Conservation (phyloP, 2,113 vertebrate genomes). For the Ammodramus savannarum region DNA sequence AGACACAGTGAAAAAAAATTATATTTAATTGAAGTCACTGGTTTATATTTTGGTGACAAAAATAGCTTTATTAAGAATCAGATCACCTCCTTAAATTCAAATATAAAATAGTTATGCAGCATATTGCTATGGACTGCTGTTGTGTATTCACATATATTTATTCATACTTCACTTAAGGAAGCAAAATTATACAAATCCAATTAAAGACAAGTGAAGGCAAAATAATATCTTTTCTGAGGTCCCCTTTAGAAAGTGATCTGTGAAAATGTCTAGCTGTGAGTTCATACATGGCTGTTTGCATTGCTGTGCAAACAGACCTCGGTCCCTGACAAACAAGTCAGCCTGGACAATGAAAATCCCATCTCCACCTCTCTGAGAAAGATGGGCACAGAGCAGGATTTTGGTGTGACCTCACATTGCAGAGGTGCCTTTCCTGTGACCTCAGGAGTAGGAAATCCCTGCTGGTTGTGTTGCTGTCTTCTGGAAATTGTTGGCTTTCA, state of each 20-base stretch:
- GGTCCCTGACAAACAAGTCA: neutral
- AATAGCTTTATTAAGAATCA: neutral
- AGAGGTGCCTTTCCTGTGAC: neutral
- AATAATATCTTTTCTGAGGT: neutral
- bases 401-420: neutral
- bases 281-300: neutral
- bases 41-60: neutral
- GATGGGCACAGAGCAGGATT: neutral
- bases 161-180: neutral
- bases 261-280: neutral
- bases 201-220: neutral
- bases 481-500: neutral
- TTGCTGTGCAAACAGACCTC: conserved; percentile 15
- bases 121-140: neutral
- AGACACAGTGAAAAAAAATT: neutral
- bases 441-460: neutral
- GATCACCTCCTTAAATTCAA: neutral
- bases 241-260: neutral
- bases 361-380: neutral
- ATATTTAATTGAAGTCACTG: neutral
- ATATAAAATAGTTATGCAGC: neutral
- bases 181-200: neutral
- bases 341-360: neutral
- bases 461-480: neutral
- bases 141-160: neutral